phyloP scores from a whole-genome alignment of 30 jellyfish, hydroid and myxozoan genomes.

The Nemopilema nomurai region DNA sequence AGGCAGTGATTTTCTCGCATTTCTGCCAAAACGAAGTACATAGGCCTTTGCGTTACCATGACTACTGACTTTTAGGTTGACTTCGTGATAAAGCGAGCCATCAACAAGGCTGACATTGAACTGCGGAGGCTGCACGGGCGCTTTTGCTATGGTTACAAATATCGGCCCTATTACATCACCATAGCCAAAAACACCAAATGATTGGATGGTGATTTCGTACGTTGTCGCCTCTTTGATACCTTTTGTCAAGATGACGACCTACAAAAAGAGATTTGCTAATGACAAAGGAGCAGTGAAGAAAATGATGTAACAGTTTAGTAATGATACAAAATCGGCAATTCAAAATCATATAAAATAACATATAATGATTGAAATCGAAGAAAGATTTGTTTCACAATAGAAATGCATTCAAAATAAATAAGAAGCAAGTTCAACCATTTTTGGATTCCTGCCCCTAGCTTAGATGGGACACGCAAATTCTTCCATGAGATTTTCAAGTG shows the following conservation, averaged over 20 bases:
- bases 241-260: conserved; percentile 7
- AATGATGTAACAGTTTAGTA: no score
- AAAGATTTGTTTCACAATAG: no score
- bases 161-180: conserved; percentile 28
- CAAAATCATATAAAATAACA: no score
- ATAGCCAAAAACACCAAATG: conserved; percentile 18
- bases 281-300: no score
- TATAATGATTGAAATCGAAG: no score
- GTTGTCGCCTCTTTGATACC: conserved; percentile 22
- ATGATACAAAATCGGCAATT: no score
- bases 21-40: conserved; percentile 28
- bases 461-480: no score
- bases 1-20: conserved; percentile 10
- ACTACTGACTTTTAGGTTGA: background rate
- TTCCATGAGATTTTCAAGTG: no score
- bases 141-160: conserved; percentile 11
- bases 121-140: conserved; percentile 20
- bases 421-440: no score
- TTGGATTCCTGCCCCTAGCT: no score
- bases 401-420: no score
- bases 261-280: background rate
- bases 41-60: conserved; percentile 6
- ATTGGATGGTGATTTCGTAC: conserved; percentile 16
- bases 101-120: conserved; percentile 1
- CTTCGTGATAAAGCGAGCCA: background rate